phyloP scores from a whole-genome alignment of 2,888 invertebrate genomes.

The Meloe dianella region DNA sequence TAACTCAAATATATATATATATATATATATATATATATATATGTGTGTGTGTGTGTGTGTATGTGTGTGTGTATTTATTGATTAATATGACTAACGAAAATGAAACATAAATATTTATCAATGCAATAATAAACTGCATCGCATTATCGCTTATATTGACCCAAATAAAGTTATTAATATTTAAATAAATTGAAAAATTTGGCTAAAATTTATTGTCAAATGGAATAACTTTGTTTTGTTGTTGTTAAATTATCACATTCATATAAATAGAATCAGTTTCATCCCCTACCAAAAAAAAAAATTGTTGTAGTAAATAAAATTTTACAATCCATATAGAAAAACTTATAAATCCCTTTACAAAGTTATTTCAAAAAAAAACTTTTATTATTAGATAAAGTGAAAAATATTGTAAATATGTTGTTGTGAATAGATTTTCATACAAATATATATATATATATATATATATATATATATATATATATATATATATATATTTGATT shows the following conservation, averaged over 20 bases:
- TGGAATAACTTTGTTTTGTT: neutral
- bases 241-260: neutral
- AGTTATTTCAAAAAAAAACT: conserved; percentile 4
- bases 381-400: neutral
- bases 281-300: neutral
- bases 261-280: neutral
- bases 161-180: conserved; percentile 1
- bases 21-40: too few species aligned
- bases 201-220: neutral
- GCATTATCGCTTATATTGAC: neutral
- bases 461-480: too few species aligned
- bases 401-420: neutral
- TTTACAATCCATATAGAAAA: neutral
- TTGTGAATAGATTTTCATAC: neutral
- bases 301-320: neutral
- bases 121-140: neutral
- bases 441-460: too few species aligned
- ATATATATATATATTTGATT: too few species aligned
- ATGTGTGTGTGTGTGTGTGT: too few species aligned
- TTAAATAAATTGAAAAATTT: conserved; percentile 6
- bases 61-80: neutral
- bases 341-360: neutral
- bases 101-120: conserved; percentile 10
- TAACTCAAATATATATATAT: neutral
- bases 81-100: neutral